Base-by-base conservation (phyloP, 2,888 invertebrate genomes). In the Antheraea yamamai region DNA sequence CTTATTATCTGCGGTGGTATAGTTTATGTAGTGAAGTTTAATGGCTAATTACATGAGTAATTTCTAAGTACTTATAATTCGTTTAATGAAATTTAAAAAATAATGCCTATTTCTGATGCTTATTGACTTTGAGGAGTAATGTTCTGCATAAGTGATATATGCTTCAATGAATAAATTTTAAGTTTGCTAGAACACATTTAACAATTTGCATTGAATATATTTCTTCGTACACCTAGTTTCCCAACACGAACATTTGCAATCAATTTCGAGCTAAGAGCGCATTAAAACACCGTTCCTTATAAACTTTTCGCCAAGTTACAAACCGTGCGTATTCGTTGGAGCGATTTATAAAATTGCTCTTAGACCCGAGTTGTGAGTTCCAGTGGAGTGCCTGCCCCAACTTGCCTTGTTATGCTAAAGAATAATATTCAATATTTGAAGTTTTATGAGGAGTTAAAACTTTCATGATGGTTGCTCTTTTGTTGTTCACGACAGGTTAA, bases 311-410 rank as follows among this genome's bases (percentile, higher is more conserved):
- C 77, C 74, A 83, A 89, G 83, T 87, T 86, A 81, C 81, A 82
- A 87, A 80, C 84, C 79, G 83, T 90, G 85, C 88, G 88, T 89
- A 90, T 87, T 89, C 87, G 85, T 84, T 86, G 84, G 84, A 88
- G 87, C 88, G 88, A 87, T 89, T 91, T 85, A 84, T 84, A 81
- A 89, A 91, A 90, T 90, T 89, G 86, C 87, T 88, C 86, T 86
- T 84, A 84, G 75, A 81, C 80, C 77, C 78, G 81, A 88, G 82
- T 85, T 86, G 79, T 75, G 76, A 87, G 85, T 84, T 86, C 80
- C 83, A 83, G 82, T 75, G 83, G 85, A 79, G 80, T 89, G 85
- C 85, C 86, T 85, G 83, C 81, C 75, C 76, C 35, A 82, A 83
- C 82, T 87, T 80, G 76, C 81, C 85, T 85, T 85, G 83, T 83